Evolutionary conservation across 2,888 invertebrate genomes (phyloP).

Genomic region (Clunio marinus): DNA sequence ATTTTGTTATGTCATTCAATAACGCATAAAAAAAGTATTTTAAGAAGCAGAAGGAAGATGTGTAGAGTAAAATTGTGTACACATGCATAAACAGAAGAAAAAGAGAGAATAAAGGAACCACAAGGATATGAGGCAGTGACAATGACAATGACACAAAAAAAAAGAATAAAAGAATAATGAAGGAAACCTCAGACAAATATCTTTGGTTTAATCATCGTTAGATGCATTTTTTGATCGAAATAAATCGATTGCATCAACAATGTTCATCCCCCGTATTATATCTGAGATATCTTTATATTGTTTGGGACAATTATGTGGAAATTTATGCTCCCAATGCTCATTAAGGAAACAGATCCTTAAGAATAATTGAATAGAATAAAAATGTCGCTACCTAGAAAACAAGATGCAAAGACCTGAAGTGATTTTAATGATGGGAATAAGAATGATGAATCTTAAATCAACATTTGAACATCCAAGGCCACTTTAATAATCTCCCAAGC

Average conservation of each 20-base stretch:
- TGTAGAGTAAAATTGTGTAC: neutral
- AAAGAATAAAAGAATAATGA: neutral
- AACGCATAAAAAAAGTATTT: neutral
- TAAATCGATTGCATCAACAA: conserved; percentile 36
- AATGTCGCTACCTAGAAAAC: too few relatives aligned
- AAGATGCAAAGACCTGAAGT: too few relatives aligned
- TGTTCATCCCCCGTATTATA: neutral
- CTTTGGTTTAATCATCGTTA: neutral
- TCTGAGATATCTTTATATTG: neutral
- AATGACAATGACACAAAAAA: neutral
- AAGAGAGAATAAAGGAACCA: too few relatives aligned
- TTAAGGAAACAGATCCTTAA: conserved; percentile 26
- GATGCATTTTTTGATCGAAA: conserved; percentile 36
- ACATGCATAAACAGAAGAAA: too few relatives aligned
- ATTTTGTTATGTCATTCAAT: conserved; percentile 36
- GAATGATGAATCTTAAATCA: too few relatives aligned
- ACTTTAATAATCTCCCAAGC: too few relatives aligned
- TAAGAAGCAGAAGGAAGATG: conserved; percentile 23
- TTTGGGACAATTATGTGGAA: neutral
- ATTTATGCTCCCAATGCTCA: neutral
- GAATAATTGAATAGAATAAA: too few relatives aligned
- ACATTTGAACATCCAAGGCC: too few relatives aligned
- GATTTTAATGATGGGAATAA: too few relatives aligned
- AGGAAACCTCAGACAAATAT: conserved; percentile 24
- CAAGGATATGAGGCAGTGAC: conserved; percentile 23